phyloP scores from a whole-genome alignment of 1,140 invertebrate genomes.

The Kradibia gibbosae region DNA sequence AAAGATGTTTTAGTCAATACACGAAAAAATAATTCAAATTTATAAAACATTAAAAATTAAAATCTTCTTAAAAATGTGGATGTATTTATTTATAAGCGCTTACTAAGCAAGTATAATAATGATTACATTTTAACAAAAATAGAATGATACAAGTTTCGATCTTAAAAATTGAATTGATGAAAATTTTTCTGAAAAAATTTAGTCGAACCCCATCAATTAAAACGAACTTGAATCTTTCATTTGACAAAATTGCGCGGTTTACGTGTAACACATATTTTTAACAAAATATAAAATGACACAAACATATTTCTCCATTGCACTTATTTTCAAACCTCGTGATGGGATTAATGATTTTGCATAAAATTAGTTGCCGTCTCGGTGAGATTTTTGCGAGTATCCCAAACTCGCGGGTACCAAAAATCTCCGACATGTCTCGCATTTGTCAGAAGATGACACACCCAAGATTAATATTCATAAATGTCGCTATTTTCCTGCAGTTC shows the following conservation, averaged over 20 bases:
- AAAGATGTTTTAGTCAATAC: too few relatives aligned
- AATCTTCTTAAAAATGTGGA: too few relatives aligned
- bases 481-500: conserved; percentile 38
- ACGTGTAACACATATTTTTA: conserved; percentile 29
- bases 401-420: conserved; percentile 41
- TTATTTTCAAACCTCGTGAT: conserved; percentile 34
- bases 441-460: conserved; percentile 53
- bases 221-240: conserved; percentile 30
- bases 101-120: too few relatives aligned
- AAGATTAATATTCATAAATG: conserved; percentile 59
- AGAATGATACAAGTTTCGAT: not conserved
- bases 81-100: too few relatives aligned
- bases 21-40: too few relatives aligned
- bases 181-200: not conserved
- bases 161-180: not conserved
- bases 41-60: too few relatives aligned
- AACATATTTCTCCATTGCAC: conserved; percentile 30
- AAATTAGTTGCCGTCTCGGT: conserved; percentile 38
- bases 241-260: conserved; percentile 15
- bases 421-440: conserved; percentile 57
- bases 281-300: conserved; percentile 30
- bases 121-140: not conserved
- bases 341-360: conserved; percentile 48
- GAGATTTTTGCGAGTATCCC: conserved; percentile 22
- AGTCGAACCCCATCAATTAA: not conserved